Conservation (phyloP, 2,113 vertebrate genomes). For the Archilochus colubris region DNA sequence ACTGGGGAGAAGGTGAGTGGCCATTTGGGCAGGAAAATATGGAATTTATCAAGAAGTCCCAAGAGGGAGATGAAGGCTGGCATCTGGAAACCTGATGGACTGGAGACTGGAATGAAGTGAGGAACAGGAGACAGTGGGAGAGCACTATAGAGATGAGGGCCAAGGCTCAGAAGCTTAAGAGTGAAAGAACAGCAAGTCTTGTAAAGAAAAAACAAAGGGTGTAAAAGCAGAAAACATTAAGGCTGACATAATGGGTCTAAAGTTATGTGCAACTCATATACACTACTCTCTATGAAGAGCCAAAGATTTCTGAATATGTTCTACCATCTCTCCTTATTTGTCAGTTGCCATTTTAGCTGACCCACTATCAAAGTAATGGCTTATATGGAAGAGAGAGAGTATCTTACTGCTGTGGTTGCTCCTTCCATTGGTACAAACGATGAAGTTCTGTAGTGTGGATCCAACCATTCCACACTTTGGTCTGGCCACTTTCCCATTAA, state of each 20-base stretch:
- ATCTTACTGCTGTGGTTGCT: neutral
- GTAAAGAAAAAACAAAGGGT: neutral
- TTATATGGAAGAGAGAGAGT: neutral
- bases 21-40: neutral
- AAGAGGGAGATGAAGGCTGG: neutral
- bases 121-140: neutral
- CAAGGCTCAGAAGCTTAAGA: neutral
- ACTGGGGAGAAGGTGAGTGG: accelerated
- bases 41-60: neutral
- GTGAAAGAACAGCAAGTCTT: neutral
- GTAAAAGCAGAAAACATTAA: neutral
- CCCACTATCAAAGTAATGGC: neutral
- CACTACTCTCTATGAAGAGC: neutral
- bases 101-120: neutral
- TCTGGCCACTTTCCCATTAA: neutral
- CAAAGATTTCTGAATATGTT: neutral
- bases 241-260: neutral
- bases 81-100: neutral
- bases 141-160: neutral
- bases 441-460: neutral
- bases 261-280: neutral
- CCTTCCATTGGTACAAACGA: neutral
- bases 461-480: neutral
- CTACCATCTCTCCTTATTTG: neutral
- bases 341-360: neutral